Evolutionary conservation across 1,140 invertebrate genomes (phyloP).

Genomic region (Argopecten irradians): DNA sequence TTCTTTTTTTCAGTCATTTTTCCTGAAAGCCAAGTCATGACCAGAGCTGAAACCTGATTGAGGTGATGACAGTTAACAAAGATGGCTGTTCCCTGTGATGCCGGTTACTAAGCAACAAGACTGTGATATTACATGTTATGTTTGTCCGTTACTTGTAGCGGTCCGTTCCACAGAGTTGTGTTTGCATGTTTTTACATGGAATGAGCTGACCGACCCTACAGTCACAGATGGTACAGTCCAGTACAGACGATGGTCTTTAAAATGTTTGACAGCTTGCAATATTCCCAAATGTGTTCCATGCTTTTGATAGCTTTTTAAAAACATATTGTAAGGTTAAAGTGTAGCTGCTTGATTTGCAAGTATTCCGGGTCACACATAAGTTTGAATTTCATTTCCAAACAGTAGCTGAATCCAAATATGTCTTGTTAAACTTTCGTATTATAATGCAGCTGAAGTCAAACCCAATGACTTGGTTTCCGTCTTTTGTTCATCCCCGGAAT

Average conservation of each 20-base stretch:
- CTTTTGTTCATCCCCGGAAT: too few relatives aligned
- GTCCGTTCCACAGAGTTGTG: conserved; percentile 13
- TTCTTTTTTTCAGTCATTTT: conserved; percentile 69
- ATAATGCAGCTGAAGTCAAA: too few relatives aligned
- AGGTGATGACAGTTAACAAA: not conserved
- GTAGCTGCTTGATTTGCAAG: not conserved
- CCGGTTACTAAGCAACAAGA: not conserved
- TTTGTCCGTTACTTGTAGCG: not conserved
- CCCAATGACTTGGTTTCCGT: too few relatives aligned
- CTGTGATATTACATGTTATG: not conserved
- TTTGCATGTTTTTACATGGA: not conserved
- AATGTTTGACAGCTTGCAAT: not conserved
- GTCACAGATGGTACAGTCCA: not conserved
- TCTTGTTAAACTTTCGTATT: not conserved
- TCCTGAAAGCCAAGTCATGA: conserved; percentile 74
- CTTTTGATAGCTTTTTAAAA: not conserved
- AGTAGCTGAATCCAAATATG: not conserved
- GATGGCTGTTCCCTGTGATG: not conserved
- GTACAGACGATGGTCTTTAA: not conserved
- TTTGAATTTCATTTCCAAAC: not conserved
- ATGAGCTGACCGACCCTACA: not conserved
- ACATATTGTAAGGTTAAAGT: not conserved
- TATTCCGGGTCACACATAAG: not conserved
- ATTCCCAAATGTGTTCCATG: conserved; percentile 16
- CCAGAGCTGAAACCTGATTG: conserved; percentile 40